Percentiles rank a stretch among this genome's conserved stretches.
These are phyloP conservation scores for Cryptotis parvus DNA, from an alignment of 2,113 vertebrate genomes.

Conservation along the genomic window DNA sequence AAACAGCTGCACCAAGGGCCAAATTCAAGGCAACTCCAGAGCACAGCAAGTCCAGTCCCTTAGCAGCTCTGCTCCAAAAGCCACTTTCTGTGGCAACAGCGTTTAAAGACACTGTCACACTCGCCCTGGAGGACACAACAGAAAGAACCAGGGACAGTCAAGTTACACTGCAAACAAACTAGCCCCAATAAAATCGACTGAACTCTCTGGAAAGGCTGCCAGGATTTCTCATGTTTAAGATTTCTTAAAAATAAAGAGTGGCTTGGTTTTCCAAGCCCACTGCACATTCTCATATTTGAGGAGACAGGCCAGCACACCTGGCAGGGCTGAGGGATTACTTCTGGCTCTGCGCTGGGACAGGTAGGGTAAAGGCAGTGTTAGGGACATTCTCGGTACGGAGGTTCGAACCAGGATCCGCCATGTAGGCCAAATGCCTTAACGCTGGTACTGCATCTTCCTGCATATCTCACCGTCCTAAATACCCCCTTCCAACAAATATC, in stretches of 20 bases:
- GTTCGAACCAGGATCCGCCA: too few species aligned
- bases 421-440: too few species aligned
- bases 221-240: neutral
- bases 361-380: too few species aligned
- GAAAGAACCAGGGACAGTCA: neutral
- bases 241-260: neutral
- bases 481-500: slow-evolving; percentile 1
- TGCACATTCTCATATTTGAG: slow-evolving; percentile 33
- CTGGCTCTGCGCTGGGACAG: too few species aligned
- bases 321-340: too few species aligned
- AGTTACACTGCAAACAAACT: slow-evolving; percentile 6
- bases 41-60: neutral
- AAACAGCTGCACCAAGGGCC: neutral
- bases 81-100: neutral
- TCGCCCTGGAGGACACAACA: neutral
- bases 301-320: too few species aligned
- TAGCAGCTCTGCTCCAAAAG: neutral
- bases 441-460: too few species aligned
- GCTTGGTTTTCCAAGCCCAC: slow-evolving; percentile 28
- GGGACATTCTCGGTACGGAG: too few species aligned
- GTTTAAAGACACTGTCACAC: neutral
- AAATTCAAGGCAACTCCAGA: neutral
- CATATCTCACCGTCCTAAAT: neutral
- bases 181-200: neutral
- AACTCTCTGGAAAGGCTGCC: slow-evolving; percentile 8